Evolutionary conservation across 2,888 invertebrate genomes (phyloP).

Genomic region (Scaptomyza tumidula): DNA sequence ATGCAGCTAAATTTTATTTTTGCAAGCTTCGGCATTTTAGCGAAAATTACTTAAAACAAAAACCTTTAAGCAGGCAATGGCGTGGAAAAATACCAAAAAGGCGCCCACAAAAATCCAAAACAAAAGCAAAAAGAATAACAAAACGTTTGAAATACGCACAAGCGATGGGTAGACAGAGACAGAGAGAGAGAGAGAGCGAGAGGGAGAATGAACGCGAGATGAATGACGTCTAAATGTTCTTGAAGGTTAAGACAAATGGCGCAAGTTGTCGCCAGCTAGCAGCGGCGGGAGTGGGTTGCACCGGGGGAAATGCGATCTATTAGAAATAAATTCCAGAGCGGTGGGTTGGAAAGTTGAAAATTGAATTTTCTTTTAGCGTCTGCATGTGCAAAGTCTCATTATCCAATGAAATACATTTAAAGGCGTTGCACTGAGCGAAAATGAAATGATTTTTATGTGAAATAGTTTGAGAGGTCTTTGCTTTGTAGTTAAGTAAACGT

Average conservation of each 20-base stretch:
- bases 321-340: background rate
- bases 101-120: conserved; percentile 18
- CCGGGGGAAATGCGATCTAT: background rate
- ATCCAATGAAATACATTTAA: background rate
- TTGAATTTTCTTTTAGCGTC: conserved; percentile 3
- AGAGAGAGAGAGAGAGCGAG: conserved; percentile 45
- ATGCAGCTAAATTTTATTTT: conserved; percentile 53
- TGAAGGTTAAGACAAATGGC: conserved; percentile 79
- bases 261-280: conserved; percentile 49
- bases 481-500: background rate
- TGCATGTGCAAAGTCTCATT: conserved; percentile 2
- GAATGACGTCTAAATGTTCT: conserved; percentile 78
- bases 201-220: conserved; percentile 42
- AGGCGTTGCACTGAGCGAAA: conserved; percentile 22
- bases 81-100: conserved; percentile 58
- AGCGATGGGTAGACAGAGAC: conserved; percentile 49
- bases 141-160: conserved; percentile 39
- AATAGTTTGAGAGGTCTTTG: background rate
- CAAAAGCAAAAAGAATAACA: conserved; percentile 16
- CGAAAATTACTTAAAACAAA: conserved; percentile 37
- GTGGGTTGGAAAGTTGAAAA: background rate
- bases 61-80: conserved; percentile 37
- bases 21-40: background rate
- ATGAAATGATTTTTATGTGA: background rate
- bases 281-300: background rate